phyloP scores from a whole-genome alignment of 2,888 invertebrate genomes.

The Noctuana brunneofusca region DNA sequence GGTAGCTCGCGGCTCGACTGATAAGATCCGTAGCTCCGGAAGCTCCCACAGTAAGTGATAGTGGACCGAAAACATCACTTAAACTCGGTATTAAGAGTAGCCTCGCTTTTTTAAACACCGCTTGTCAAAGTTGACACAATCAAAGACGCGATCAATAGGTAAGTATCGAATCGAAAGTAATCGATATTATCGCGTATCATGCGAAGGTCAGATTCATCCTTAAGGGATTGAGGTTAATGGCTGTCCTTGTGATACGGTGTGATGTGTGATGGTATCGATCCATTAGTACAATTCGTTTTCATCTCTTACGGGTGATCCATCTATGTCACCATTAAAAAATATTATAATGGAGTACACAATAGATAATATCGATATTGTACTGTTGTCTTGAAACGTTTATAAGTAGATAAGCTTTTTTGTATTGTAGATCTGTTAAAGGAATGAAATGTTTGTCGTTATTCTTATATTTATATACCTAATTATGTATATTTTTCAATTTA shows the following conservation, averaged over 20 bases:
- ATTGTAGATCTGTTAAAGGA: background rate
- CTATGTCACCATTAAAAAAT: conserved; percentile 49
- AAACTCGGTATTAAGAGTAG: conserved; percentile 36
- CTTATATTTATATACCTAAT: background rate
- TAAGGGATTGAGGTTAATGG: conserved; percentile 71
- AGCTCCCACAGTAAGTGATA: conserved; percentile 29
- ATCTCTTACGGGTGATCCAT: conserved; percentile 50
- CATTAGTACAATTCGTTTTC: conserved; percentile 57
- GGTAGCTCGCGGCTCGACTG: conserved; percentile 11
- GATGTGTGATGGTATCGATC: conserved; percentile 57
- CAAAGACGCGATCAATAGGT: conserved; percentile 46
- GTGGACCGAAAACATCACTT: conserved; percentile 32
- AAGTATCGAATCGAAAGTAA: conserved; percentile 52
- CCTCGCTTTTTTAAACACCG: conserved; percentile 46
- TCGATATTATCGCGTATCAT: conserved; percentile 59
- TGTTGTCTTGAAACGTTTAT: background rate
- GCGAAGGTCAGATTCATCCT: conserved; percentile 66
- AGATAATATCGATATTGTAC: background rate
- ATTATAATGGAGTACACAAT: background rate
- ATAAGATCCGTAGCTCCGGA: conserved; percentile 19
- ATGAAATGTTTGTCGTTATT: background rate
- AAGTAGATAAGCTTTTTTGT: background rate
- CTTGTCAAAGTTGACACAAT: conserved; percentile 54
- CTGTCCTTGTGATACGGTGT: conserved; percentile 48
- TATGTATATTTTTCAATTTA: too few species aligned